Conservation (phyloP, 2,888 invertebrate genomes). For the Latrodectus hesperus region DNA sequence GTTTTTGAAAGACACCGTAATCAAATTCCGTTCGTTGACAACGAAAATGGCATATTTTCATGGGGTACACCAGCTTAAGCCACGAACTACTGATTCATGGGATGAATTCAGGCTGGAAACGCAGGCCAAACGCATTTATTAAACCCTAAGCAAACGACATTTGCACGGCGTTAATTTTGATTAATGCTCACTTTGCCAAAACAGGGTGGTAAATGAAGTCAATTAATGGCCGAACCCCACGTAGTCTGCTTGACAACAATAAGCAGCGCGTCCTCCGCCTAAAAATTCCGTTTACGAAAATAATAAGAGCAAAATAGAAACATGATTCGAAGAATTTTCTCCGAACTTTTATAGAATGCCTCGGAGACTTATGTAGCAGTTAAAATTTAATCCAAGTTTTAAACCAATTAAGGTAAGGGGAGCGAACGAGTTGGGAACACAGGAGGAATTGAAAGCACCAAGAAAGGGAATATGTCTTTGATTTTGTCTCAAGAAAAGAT, state of each 20-base stretch:
- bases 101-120: not conserved
- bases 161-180: conserved; percentile 31
- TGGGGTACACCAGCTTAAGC: too few species aligned
- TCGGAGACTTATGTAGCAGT: conserved; percentile 6
- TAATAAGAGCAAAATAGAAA: conserved; percentile 31
- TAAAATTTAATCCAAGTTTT: conserved; percentile 61
- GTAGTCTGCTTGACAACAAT: not conserved
- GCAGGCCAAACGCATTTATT: conserved; percentile 14
- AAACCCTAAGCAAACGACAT: conserved; percentile 39
- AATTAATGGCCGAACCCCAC: not conserved
- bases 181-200: conserved; percentile 11
- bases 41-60: not conserved
- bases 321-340: conserved; percentile 17
- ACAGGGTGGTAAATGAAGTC: conserved; percentile 26
- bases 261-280: not conserved
- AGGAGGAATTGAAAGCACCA: conserved; percentile 15
- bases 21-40: not conserved
- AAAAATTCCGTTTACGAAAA: not conserved
- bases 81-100: not conserved
- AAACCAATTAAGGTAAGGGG: conserved; percentile 41
- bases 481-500: not conserved
- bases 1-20: not conserved
- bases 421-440: not conserved
- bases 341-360: conserved; percentile 5
- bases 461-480: not conserved